Conservation (phyloP, 2,888 invertebrate genomes). For the Aleiodes leptofemur region DNA sequence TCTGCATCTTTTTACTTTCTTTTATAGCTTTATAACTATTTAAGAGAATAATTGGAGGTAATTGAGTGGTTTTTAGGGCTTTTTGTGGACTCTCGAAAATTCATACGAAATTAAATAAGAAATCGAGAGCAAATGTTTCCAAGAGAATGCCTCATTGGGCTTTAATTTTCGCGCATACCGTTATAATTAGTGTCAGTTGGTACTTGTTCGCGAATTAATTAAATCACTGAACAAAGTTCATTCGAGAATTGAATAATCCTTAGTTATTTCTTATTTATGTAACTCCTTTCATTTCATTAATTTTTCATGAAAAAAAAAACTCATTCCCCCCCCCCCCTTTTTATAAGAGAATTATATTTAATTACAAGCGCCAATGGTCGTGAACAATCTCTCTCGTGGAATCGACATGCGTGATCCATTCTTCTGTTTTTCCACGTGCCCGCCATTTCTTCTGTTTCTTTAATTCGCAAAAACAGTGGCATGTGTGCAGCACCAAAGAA, state of each 20-base stretch:
- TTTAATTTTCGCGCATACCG: conserved; percentile 63
- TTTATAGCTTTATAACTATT: conserved; percentile 36
- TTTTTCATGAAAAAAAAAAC: neutral
- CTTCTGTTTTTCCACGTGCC: conserved; percentile 26
- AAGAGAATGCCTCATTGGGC: conserved; percentile 41
- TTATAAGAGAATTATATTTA: neutral
- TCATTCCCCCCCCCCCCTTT: neutral
- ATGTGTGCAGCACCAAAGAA: conserved; percentile 60
- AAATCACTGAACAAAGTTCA: conserved; percentile 2
- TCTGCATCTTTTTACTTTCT: conserved; percentile 35
- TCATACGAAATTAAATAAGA: conserved; percentile 23
- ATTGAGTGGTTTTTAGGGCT: conserved; percentile 17
- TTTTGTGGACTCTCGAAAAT: conserved; percentile 12
- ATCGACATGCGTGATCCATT: conserved; percentile 25
- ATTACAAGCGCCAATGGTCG: conserved; percentile 7
- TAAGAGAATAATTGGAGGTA: conserved; percentile 40
- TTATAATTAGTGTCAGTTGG: conserved; percentile 68
- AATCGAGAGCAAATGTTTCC: conserved; percentile 47
- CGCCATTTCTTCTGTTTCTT: too few relatives aligned
- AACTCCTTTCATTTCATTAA: neutral
- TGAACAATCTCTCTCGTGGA: neutral
- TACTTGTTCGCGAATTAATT: neutral
- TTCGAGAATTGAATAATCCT: too few relatives aligned
- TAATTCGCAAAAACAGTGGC: conserved; percentile 22
- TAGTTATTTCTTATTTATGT: too few relatives aligned